Evolutionary conservation across 92 coral and sea anemone genomes (phyloP), one percentile per base, ranked within the genome.

Genomic region (Epizoanthus scotinus): DNA sequence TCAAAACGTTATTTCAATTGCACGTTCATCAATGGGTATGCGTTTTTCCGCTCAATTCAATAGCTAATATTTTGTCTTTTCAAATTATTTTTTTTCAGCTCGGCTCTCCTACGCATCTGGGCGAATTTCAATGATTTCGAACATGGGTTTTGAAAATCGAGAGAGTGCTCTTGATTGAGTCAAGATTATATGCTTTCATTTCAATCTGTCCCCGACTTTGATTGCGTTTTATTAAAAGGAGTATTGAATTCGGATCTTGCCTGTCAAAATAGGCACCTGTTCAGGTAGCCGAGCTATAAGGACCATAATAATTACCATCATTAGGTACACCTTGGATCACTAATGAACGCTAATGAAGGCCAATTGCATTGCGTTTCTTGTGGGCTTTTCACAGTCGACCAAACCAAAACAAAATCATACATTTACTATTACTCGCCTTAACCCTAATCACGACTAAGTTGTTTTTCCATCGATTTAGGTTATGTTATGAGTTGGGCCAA

Each of bases 261-360:
- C 83, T 87, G 97, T 92, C 92, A 85, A 73, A 78, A 27, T 20
- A 63, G 73, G 63, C 97, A 92, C 97, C 97, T 92, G 97, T 89
- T 60, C 38, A 12, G 42, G 49, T 19, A 60, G 82, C 68, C 13
- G 15, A 44, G 71, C 84, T 81, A 71, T 83, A 72, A 85, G 88
- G 70, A 82, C 24, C 68, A 53, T 77, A 70, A 69, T 92, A 92
- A 92, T 92, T 90, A 72, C 90, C 90, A 86, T 83, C 91, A 92
- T 92, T 92, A 92, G 55, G 27, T 28, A 70, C 89, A 85, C 90
- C 91, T 92, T 92, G 88, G 79, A 84, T 20, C 85, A 64, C 82
- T 92, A 90, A 92, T 92, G 97, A 92, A 90, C 88, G 70, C 78
- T 92, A 92, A 92, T 92, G 97, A 92, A 87, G 88, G 87, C 94